Evolutionary conservation across 2,888 invertebrate genomes (phyloP).

Genomic region (Busseola fusca): DNA sequence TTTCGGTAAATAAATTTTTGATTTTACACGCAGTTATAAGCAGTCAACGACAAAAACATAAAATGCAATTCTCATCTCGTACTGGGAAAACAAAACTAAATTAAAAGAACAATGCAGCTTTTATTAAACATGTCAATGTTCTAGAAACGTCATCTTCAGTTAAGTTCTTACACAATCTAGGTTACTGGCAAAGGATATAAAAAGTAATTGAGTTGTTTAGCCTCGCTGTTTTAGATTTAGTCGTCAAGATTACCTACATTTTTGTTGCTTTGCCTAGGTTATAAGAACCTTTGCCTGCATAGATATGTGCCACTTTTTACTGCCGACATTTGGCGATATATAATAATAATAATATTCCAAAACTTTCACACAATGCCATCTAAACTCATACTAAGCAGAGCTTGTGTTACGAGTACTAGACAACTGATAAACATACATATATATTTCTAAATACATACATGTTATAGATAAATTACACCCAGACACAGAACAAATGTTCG

Average conservation of each 20-base stretch:
- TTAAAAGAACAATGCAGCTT: constrained; percentile 4
- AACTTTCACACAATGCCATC: too few relatives aligned
- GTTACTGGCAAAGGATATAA: constrained; percentile 28
- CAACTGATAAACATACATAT: too few relatives aligned
- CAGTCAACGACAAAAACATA: background rate
- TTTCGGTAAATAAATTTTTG: background rate
- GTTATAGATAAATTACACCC: too few relatives aligned
- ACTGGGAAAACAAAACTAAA: background rate
- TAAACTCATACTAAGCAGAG: too few relatives aligned
- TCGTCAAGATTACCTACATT: constrained; percentile 32
- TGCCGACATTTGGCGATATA: background rate
- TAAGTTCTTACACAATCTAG: constrained; percentile 13
- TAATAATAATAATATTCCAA: too few relatives aligned
- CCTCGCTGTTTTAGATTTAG: constrained; percentile 24
- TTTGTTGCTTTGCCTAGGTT: constrained; percentile 22
- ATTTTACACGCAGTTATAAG: background rate
- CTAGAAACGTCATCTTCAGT: constrained; percentile 27
- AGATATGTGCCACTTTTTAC: constrained; percentile 13
- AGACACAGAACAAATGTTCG: too few relatives aligned
- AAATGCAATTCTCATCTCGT: background rate
- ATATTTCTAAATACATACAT: too few relatives aligned
- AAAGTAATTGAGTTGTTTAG: constrained; percentile 40
- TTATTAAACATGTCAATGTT: background rate
- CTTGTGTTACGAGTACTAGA: too few relatives aligned
- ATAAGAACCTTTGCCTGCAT: constrained; percentile 15